Evolutionary conservation across 2,113 vertebrate genomes (phyloP), one percentile per base, ranked within the genome.

Genomic region (Plectropomus leopardus): DNA sequence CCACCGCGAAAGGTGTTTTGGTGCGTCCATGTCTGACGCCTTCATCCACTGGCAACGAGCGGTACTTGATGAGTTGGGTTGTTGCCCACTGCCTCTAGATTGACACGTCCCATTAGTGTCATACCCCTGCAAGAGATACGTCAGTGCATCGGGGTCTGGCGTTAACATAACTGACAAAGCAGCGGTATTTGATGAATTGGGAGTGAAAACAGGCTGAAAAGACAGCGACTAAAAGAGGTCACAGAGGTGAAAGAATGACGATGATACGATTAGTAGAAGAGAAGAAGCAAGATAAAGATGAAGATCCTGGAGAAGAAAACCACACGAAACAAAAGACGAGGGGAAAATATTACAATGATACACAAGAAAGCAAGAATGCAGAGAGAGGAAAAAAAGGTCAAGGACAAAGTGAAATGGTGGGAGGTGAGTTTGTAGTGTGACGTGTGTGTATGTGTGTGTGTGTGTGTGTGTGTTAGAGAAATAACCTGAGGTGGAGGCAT

Each of bases 401-500:
- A 77, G 50, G 76, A 64, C 61, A 44, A 0, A 26, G 14, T 69
- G 54, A 57, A 32, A 75, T 19, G 67, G 75, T 71, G 57, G 47
- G 42, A 76, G 76, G 78, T 24, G 66, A 69, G 76, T 73, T 66
- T 47, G 15, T 32, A 51, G 34, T 66, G 47, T 53, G 65, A 70
- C 5, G 21, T 24, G 30, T 34, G 32, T 53, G 28, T 42, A 5
- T 59, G 61, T 61, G 78, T 59, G 71, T 21, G 42, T 60, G 68
- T 36, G 58, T 72, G 50, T 58, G 40, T 57, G 60, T 61, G 61
- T 47, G 5, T 53, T 21, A 9, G 47, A 78, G 72, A 80, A 90
- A 86, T 72, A 92, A 88, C 77, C 80, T 8, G 55, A 13, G 84
- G 85, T 82, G 74, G 89, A 86, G 80, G 23, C 72, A 88, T 10